Evolutionary conservation across 1,140 invertebrate genomes (phyloP), one percentile per base, ranked within the genome.

Genomic region (Armadillidium nasatum): DNA sequence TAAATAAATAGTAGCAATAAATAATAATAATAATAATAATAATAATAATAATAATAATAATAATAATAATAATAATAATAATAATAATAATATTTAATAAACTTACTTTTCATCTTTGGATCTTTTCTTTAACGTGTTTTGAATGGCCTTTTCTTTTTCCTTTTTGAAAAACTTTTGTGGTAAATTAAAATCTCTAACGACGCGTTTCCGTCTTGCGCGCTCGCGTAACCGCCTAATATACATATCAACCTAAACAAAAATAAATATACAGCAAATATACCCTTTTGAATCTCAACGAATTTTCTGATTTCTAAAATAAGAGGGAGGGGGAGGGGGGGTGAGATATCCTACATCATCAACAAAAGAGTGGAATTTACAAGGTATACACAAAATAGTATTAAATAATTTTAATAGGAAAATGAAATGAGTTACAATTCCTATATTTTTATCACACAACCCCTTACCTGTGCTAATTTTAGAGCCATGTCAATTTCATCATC

Each of bases 211-310:
- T 82, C 94, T 87, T 15, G 92, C 91, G 81, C 95, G 87, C 85
- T 97, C 95, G 72, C 93, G 86, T 72, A 97, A 86, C 81, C 93
- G 87, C 80, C 93, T 87, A 11, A 91, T 91, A 83, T 97, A 97
- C 86, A 95, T 95, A 84, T 96, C 94, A 68, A 97, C 93, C 85
- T 93, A 90, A 77, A 46, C 10, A 82, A 70, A 81, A 71, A 79
- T 33, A 33, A 82, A 82, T 83, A 33, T 71, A 54, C 23, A 70
- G 50, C 54, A 46, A 44, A 21, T 54, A 71, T 11, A 78, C 60
- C 67, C 44, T 10, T n/a, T 77, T 71, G 50, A 1, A 60, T 15
- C 50, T 19, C 19, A 60, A 60, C 50, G 11, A 19, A 4, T 60
- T 3, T 7, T 60, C 19, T 60, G 7, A 60, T 7, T 60, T 19